phyloP scores from a whole-genome alignment of 1,140 invertebrate species.

The Magallana angulata region DNA sequence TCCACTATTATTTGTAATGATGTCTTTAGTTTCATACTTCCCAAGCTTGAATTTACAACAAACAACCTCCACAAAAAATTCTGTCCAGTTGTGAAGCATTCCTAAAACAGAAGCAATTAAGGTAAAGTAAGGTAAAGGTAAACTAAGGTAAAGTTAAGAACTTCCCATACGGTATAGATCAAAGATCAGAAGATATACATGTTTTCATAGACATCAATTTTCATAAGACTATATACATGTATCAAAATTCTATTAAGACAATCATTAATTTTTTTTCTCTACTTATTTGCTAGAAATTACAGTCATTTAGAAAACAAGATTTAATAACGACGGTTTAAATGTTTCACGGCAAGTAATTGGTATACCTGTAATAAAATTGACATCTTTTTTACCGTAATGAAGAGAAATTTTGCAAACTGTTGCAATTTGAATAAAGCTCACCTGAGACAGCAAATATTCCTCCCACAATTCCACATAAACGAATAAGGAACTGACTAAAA shows the following conservation, averaged over 20 bases:
- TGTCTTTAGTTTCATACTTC: conserved; percentile 60
- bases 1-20: not conserved
- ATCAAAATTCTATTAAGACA: too few species aligned
- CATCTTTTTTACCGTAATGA: not conserved
- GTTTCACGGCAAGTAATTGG: not conserved
- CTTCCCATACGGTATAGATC: not conserved
- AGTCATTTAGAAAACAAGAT: not conserved
- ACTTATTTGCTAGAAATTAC: not conserved
- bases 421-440: conserved; percentile 53
- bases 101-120: conserved; percentile 60
- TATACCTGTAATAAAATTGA: not conserved
- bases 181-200: not conserved
- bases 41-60: conserved; percentile 71
- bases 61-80: conserved; percentile 70
- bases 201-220: not conserved
- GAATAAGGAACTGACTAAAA: conserved; percentile 89
- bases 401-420: not conserved
- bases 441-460: conserved; percentile 91
- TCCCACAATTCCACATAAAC: conserved; percentile 92
- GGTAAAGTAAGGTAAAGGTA: not conserved
- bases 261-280: not conserved
- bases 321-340: not conserved
- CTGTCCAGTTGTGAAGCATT: conserved; percentile 67
- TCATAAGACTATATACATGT: too few species aligned
- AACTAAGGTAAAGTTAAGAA: not conserved